A percentile compares a stretch with the other conserved stretches of the same genome.
These are phyloP conservation scores for Drosophila dives DNA, from an alignment of 2,888 invertebrate genomes.

Conservation along the genomic window DNA sequence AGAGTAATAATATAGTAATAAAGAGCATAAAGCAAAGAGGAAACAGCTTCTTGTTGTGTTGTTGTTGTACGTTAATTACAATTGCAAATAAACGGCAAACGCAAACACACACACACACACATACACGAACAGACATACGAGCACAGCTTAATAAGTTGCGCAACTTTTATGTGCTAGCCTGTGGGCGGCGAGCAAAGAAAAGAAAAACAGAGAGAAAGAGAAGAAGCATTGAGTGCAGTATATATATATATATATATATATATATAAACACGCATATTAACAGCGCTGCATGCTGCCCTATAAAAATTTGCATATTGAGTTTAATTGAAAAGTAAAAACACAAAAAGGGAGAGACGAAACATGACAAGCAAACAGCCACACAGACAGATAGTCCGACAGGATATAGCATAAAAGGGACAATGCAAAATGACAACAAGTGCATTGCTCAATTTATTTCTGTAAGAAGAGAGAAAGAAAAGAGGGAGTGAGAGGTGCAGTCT, in stretches of 20 bases:
- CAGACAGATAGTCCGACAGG: neutral
- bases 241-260: neutral
- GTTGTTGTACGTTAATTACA: constrained; percentile 59
- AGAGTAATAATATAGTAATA: constrained; percentile 33
- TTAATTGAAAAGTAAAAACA: constrained; percentile 28
- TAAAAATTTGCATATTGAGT: constrained; percentile 61
- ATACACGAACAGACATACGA: constrained; percentile 25
- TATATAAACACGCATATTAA: neutral
- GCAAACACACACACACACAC: constrained; percentile 12
- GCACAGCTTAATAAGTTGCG: constrained; percentile 59
- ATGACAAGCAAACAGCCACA: constrained; percentile 1
- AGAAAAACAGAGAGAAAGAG: neutral
- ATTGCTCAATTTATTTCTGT: constrained; percentile 6
- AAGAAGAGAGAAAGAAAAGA: neutral
- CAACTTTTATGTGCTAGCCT: constrained; percentile 55
- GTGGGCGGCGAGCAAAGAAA: constrained; percentile 17
- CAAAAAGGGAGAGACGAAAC: constrained; percentile 3
- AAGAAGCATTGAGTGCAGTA: neutral
- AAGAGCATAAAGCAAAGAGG: constrained; percentile 43
- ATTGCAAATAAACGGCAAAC: constrained; percentile 71
- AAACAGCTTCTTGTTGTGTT: constrained; percentile 40
- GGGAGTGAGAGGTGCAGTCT: neutral
- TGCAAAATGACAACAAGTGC: constrained; percentile 29
- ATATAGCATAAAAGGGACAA: constrained; percentile 11
- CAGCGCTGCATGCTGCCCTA: constrained; percentile 49